A percentile compares a stretch with the other conserved stretches of the same genome.
These are phyloP conservation scores for Pluvialis apricaria DNA, from an alignment of 2,113 vertebrate species.

Conservation along the genomic window DNA sequence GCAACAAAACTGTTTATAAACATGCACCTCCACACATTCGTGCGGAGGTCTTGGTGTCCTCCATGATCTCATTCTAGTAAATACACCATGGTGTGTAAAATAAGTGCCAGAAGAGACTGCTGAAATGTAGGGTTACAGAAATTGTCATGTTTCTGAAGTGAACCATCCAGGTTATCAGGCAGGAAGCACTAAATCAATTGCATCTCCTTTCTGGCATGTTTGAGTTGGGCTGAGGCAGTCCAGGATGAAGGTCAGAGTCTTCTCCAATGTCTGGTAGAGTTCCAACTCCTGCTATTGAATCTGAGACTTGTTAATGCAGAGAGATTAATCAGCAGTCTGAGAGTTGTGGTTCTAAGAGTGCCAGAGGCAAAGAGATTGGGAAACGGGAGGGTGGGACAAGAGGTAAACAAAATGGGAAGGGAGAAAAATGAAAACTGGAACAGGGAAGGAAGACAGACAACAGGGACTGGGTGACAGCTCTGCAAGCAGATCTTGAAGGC, in stretches of 20 bases:
- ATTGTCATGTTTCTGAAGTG: not conserved
- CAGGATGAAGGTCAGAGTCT: constrained; percentile 11
- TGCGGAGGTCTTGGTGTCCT: not conserved
- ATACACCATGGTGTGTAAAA: not conserved
- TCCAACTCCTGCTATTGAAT: constrained; percentile 11
- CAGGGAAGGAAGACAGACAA: not conserved
- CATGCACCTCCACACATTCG: not conserved
- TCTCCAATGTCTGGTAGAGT: not conserved
- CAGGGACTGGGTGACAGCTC: not conserved
- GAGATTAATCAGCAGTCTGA: constrained; percentile 8
- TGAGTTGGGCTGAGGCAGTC: not conserved
- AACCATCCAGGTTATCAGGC: not conserved
- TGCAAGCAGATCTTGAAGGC: not conserved
- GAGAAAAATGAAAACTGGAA: not conserved
- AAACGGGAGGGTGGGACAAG: not conserved
- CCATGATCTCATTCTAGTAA: not conserved
- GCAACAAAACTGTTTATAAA: not conserved
- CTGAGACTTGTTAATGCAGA: not conserved
- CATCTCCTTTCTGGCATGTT: not conserved
- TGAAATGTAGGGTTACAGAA: not conserved
- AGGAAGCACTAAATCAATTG: not conserved
- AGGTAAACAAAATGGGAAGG: not conserved
- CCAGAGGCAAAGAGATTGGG: constrained; percentile 10
- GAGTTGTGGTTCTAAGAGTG: not conserved
- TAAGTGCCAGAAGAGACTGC: not conserved